phyloP scores from a whole-genome alignment of 2,113 vertebrate species.

The Anguilla japonica region DNA sequence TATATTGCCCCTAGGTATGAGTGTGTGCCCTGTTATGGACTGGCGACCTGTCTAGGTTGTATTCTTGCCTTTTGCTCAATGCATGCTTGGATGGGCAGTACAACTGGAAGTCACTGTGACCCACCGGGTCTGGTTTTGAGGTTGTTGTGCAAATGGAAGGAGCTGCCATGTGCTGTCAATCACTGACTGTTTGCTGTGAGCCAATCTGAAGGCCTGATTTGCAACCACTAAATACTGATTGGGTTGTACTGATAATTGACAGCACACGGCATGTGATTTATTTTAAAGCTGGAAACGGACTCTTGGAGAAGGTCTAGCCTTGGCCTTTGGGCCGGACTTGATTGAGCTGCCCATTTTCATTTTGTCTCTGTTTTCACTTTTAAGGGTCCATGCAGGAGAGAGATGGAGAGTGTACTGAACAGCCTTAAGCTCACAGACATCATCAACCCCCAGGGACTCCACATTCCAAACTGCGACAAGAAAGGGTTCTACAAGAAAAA shows the following conservation, averaged over 20 bases:
- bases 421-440: slow-evolving; percentile 83
- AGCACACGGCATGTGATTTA: background rate
- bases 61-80: no score
- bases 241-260: background rate
- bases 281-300: no score
- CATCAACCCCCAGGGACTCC: slow-evolving; percentile 82
- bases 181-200: background rate
- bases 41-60: no score
- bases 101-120: no score
- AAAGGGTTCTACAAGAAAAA: slow-evolving; percentile 98
- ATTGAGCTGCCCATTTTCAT: background rate
- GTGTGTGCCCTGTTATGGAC: no score
- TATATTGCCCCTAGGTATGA: no score
- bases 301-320: background rate
- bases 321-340: background rate
- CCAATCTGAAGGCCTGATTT: background rate
- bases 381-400: slow-evolving; percentile 91
- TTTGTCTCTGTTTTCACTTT: background rate
- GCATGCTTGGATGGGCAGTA: no score
- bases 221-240: background rate
- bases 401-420: slow-evolving; percentile 88
- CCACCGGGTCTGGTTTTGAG: background rate
- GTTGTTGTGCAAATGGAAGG: background rate
- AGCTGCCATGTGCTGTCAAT: no score
- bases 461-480: slow-evolving; percentile 96